phyloP scores from a whole-genome alignment of 2,888 invertebrate species.

The Tenthredo amoena region DNA sequence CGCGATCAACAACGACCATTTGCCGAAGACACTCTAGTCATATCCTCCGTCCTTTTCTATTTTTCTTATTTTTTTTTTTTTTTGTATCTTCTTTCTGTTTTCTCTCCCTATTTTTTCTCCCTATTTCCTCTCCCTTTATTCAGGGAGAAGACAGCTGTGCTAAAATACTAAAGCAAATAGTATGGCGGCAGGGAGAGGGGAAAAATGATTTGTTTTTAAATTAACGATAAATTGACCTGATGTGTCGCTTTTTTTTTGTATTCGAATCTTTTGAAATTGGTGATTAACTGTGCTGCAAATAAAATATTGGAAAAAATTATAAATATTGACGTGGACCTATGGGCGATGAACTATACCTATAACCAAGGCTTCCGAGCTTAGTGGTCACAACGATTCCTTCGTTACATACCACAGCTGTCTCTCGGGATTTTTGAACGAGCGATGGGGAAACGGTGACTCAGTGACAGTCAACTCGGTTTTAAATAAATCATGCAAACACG shows the following conservation, averaged over 20 bases:
- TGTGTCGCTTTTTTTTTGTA: not conserved
- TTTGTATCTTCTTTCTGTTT: not conserved
- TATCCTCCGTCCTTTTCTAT: not conserved
- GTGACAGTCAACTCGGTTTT: not conserved
- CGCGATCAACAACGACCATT: conserved; percentile 49
- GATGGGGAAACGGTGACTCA: not conserved
- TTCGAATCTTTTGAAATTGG: not conserved
- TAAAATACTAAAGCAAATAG: not conserved
- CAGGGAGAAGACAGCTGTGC: conserved; percentile 21
- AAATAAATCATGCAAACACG: conserved; percentile 27
- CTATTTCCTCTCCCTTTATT: not conserved
- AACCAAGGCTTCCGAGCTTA: not conserved
- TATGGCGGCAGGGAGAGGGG: not conserved
- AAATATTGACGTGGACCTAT: not conserved
- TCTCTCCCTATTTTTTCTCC: not conserved
- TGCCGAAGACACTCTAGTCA: conserved; percentile 31
- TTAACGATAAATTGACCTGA: not conserved
- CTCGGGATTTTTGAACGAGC: not conserved
- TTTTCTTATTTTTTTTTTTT: not conserved
- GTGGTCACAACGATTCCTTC: not conserved
- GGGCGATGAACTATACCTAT: not conserved
- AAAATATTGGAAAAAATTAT: not conserved
- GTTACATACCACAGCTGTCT: not conserved
- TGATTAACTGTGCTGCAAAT: not conserved
- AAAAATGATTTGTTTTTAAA: not conserved